Conservation (phyloP, 2,888 invertebrate species). For the Phorcus lineatus region DNA sequence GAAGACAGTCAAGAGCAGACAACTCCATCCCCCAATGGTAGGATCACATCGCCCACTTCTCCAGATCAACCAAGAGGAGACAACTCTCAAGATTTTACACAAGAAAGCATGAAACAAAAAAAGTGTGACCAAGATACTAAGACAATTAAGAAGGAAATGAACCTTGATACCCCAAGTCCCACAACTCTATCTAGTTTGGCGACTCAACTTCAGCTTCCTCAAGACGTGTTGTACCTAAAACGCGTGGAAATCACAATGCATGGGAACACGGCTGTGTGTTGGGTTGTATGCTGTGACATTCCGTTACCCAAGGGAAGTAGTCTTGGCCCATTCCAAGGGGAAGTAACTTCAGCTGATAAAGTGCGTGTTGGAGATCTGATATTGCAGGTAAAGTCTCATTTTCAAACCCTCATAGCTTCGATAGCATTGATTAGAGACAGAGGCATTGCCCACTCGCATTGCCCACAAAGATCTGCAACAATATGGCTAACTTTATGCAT, state of each 20-base stretch:
- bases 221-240: constrained; percentile 59
- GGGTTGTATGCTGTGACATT: constrained; percentile 60
- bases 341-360: constrained; percentile 57
- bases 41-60: background rate
- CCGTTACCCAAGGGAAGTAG: constrained; percentile 62
- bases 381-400: constrained; percentile 52
- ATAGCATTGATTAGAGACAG: too few species aligned
- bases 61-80: background rate
- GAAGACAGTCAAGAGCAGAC: background rate
- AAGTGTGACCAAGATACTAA: background rate
- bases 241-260: constrained; percentile 60
- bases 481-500: too few species aligned
- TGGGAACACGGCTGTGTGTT: constrained; percentile 54
- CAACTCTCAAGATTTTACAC: too few species aligned
- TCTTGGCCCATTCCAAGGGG: constrained; percentile 65
- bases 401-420: too few species aligned
- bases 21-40: background rate
- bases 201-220: constrained; percentile 58
- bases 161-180: background rate
- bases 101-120: background rate
- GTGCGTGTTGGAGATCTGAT: constrained; percentile 63
- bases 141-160: constrained; percentile 2
- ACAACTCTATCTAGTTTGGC: constrained; percentile 39
- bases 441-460: too few species aligned
- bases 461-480: too few species aligned